These are phyloP conservation scores for Peromyscus nudipes DNA, from an alignment of 2,797 vertebrate species.

Conservation along the genomic window DNA sequence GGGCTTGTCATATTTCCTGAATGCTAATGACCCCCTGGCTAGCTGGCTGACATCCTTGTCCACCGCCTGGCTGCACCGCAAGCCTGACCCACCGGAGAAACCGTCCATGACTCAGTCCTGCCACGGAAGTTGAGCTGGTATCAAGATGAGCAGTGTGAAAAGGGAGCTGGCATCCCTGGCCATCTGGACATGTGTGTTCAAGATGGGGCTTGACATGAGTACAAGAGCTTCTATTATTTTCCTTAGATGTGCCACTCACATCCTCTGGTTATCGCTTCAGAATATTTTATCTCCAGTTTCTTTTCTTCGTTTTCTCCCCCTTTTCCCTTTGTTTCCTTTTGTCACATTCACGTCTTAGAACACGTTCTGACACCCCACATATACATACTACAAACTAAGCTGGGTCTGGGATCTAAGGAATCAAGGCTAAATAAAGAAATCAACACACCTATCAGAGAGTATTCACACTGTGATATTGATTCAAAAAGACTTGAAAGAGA, in stretches of 20 bases:
- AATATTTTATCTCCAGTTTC: background rate
- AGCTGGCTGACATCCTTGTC: conserved; percentile 29
- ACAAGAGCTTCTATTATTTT: background rate
- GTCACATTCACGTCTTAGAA: background rate
- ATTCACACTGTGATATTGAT: background rate
- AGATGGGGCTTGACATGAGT: background rate
- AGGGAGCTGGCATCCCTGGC: conserved; percentile 43
- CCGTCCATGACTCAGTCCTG: background rate
- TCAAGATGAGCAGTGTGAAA: background rate
- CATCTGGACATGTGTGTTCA: conserved; percentile 47
- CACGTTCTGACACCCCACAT: background rate
- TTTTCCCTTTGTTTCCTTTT: background rate
- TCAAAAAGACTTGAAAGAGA: background rate
- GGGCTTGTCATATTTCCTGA: conserved; percentile 67
- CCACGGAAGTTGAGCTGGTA: background rate
- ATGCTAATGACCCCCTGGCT: conserved; percentile 67
- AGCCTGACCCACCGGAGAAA: conserved; percentile 7
- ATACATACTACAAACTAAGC: background rate
- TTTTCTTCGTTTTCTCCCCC: background rate
- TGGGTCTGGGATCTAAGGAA: background rate
- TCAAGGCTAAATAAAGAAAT: background rate
- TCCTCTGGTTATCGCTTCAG: background rate
- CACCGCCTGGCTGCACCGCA: background rate
- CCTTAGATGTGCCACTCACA: background rate
- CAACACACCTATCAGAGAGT: background rate